These are phyloP conservation scores for Bucco capensis DNA, from an alignment of 2,113 vertebrate species.

Conservation along the genomic window DNA sequence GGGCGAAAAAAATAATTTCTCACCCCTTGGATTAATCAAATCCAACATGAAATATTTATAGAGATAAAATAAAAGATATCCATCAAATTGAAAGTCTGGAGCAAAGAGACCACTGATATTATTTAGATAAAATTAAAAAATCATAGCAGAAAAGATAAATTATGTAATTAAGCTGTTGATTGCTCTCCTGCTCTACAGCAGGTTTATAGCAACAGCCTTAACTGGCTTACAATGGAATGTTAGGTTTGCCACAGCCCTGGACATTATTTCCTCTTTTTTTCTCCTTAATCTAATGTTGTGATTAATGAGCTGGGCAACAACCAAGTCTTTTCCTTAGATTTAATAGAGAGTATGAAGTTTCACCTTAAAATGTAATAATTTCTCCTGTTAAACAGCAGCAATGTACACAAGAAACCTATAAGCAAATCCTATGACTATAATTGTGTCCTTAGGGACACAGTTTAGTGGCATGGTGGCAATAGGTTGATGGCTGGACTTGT, in stretches of 20 bases:
- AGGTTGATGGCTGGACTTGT: no score
- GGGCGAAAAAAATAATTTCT: not conserved
- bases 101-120: not conserved
- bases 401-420: not conserved
- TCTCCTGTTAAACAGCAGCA: not conserved
- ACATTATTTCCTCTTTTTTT: not conserved
- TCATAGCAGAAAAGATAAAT: slow-evolving; percentile 16
- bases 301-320: not conserved
- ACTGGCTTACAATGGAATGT: not conserved
- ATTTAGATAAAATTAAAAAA: slow-evolving; percentile 43
- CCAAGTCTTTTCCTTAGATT: not conserved
- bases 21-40: slow-evolving; percentile 11
- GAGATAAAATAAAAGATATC: slow-evolving; percentile 28
- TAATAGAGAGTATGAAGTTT: fast-evolving
- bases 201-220: not conserved
- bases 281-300: not conserved
- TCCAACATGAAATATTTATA: slow-evolving; percentile 33
- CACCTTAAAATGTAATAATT: not conserved
- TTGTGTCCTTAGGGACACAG: no score
- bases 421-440: not conserved
- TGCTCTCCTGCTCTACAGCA: not conserved
- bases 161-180: not conserved
- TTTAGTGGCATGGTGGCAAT: no score
- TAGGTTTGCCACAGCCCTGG: not conserved
- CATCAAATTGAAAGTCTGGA: slow-evolving; percentile 16